Percentiles rank a stretch among this genome's conserved stretches.
Evolutionary conservation across 2,113 vertebrate genomes (phyloP).

Genomic region (Dolichallabes microphthalmus): DNA sequence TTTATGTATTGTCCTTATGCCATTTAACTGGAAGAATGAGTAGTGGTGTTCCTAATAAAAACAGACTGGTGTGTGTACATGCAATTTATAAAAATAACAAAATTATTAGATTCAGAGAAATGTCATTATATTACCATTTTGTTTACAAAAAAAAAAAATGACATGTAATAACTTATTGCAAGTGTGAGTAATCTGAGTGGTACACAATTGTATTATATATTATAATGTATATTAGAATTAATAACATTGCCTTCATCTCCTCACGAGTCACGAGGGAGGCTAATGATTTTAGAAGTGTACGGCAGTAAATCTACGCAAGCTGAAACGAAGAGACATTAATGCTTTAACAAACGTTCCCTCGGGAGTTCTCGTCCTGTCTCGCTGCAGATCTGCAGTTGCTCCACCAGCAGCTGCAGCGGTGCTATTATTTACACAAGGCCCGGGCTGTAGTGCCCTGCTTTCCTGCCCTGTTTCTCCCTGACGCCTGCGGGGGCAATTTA

Average conservation of each 20-base stretch:
- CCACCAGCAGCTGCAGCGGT: conserved; percentile 19
- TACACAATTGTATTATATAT: background rate
- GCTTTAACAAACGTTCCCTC: conserved; percentile 15
- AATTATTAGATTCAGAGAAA: background rate
- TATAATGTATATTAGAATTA: background rate
- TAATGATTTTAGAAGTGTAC: conserved; percentile 20
- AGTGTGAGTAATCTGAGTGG: background rate
- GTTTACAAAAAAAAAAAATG: background rate
- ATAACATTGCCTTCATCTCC: background rate
- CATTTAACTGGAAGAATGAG: background rate
- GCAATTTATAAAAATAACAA: background rate
- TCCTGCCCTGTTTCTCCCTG: conserved; percentile 34
- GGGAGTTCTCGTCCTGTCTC: background rate
- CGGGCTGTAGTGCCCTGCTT: conserved; percentile 58
- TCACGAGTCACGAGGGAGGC: conserved; percentile 2
- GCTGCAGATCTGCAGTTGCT: background rate
- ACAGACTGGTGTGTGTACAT: background rate
- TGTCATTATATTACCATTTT: background rate
- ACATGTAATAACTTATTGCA: background rate
- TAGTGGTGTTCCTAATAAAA: background rate
- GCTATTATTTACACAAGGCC: conserved; percentile 65
- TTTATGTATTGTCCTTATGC: background rate
- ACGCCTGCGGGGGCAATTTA: conserved; percentile 66
- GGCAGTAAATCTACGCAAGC: conserved; percentile 1
- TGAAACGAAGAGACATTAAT: conserved; percentile 13